Evolutionary conservation across 2,888 invertebrate species (phyloP), one percentile per base, ranked within the genome.

Genomic region (Odontothrips loti): DNA sequence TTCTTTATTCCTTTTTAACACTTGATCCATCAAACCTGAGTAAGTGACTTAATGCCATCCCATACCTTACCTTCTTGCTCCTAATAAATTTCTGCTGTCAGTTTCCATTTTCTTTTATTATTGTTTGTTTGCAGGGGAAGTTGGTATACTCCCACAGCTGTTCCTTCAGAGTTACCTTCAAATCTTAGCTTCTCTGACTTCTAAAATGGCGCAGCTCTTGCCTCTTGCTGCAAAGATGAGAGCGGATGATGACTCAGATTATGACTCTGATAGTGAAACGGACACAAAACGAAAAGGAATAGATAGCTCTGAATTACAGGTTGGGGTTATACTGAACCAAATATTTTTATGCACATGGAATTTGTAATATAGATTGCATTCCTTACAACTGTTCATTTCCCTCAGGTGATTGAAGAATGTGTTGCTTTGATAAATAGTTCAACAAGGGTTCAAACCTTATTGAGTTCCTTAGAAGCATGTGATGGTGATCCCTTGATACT

Each of bases 361-460:
- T 51, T 48, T 48, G 9, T 51, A 51, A 51, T 51, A 15, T 48
- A 11, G 48, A 48, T 15, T 1, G 17, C 51, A 51, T n/a, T n/a
- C n/a, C n/a, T n/a, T n/a, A n/a, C n/a, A 51, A 51, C 12, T 51
- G 9, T 51, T 48, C 9, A 48, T n/a, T 80, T 82, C 27, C n/a
- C n/a, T n/a, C 81, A 85, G 85, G 79, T 90, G 12, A 85, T 91
- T 43, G 89, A 89, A 0, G 89, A 90, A 80, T 92, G 92, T 85
- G 90, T 94, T 83, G 90, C 90, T 81, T 87, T 93, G 85, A 85
- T 95, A 80, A 94, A 95, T 85, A 92, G 93, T 80, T 90, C 86
- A 84, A 89, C 88, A 85, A 91, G 88, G 84, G 92, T 88, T 84
- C 91, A 89, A 80, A 88, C 89, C 82, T 88, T 92, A 83, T 85